Evolutionary conservation across 2,888 invertebrate genomes (phyloP).

Genomic region (Asteroscopus sphinx): DNA sequence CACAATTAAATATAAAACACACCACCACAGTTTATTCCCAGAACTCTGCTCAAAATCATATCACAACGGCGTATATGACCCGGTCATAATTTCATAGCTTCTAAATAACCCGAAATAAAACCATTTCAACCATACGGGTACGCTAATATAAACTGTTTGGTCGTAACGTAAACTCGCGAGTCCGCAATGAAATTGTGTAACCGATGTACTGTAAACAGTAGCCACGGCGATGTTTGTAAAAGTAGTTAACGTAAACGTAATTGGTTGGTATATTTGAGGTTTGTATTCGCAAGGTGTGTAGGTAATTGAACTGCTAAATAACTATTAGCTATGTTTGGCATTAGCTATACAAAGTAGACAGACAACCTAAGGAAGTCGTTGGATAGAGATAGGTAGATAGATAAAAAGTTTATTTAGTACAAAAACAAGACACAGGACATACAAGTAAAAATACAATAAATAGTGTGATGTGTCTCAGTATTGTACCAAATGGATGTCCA

Average conservation of each 20-base stretch:
- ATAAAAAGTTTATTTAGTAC: too few relatives aligned
- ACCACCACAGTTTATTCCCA: slow-evolving; percentile 7
- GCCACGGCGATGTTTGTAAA: slow-evolving; percentile 25
- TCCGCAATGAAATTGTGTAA: slow-evolving; percentile 51
- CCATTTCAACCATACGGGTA: slow-evolving; percentile 22
- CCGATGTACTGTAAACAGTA: slow-evolving; percentile 44
- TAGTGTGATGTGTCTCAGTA: too few relatives aligned
- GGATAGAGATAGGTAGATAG: too few relatives aligned
- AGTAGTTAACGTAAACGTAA: slow-evolving; percentile 40
- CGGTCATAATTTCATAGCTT: slow-evolving; percentile 23
- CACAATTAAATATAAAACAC: neutral
- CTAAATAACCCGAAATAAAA: slow-evolving; percentile 42
- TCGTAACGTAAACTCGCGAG: slow-evolving; percentile 48
- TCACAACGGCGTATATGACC: slow-evolving; percentile 20
- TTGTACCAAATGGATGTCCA: too few relatives aligned
- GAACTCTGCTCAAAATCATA: slow-evolving; percentile 22
- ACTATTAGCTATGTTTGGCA: too few relatives aligned
- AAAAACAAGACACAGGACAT: too few relatives aligned
- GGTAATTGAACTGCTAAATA: neutral
- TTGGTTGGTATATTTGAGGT: slow-evolving; percentile 36
- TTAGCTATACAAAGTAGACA: too few relatives aligned
- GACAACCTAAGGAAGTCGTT: too few relatives aligned
- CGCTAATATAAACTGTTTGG: slow-evolving; percentile 40
- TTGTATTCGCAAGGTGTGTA: slow-evolving; percentile 4
- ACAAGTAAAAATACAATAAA: too few relatives aligned